phyloP scores from a whole-genome alignment of 2,797 vertebrate species.

The Melanotaenia boesemani region DNA sequence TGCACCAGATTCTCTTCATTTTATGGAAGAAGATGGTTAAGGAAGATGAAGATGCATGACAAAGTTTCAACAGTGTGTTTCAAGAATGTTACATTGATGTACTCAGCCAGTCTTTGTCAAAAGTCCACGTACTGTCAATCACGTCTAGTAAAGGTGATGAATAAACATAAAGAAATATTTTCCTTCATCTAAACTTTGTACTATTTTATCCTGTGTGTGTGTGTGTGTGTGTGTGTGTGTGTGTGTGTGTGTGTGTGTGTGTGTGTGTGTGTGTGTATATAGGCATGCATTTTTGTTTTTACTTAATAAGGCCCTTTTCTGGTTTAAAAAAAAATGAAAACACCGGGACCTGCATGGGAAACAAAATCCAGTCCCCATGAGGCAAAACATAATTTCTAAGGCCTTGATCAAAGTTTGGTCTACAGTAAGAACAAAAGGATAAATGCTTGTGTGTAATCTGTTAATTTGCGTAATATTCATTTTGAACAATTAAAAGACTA shows the following conservation, averaged over 20 bases:
- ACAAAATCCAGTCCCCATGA: background rate
- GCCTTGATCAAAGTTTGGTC: too few species aligned
- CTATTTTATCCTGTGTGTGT: conserved; percentile 17
- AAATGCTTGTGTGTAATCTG: background rate
- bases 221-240: too few species aligned
- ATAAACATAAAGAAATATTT: conserved; percentile 82
- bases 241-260: too few species aligned
- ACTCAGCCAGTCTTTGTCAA: conserved; percentile 51
- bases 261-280: too few species aligned
- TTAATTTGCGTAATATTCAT: too few species aligned
- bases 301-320: background rate
- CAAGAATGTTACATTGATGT: conserved; percentile 61
- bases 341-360: background rate
- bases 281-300: background rate
- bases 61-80: conserved; percentile 56
- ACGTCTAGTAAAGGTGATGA: conserved; percentile 69
- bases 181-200: conserved; percentile 58
- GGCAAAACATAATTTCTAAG: background rate
- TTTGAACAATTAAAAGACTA: too few species aligned
- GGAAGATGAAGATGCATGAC: conserved; percentile 77
- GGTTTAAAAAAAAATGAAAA: background rate
- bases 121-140: conserved; percentile 32
- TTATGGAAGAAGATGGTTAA: conserved; percentile 54
- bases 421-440: too few species aligned
- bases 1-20: conserved; percentile 58